Conservation (phyloP, 2,113 vertebrate genomes). For the Lagopus leucura region DNA sequence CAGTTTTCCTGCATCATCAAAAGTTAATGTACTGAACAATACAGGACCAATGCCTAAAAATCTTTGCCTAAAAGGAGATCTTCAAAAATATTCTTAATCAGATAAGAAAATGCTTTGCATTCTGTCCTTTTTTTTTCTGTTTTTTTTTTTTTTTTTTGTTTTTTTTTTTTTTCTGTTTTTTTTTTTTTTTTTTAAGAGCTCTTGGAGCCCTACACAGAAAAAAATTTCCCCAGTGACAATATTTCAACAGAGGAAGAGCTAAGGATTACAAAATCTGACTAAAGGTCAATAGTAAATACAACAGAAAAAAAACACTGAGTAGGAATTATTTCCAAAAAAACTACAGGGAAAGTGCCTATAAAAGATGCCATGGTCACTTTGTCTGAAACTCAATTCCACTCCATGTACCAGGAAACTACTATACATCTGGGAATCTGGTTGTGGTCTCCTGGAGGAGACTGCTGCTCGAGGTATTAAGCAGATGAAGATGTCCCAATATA, state of each 20-base stretch:
- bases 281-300: background rate
- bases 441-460: background rate
- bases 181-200: background rate
- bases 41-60: background rate
- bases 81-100: background rate
- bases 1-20: background rate
- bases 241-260: background rate
- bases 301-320: background rate
- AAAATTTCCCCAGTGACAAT: background rate
- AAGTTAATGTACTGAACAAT: background rate
- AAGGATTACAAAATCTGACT: background rate
- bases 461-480: background rate
- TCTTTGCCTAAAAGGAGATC: background rate
- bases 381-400: background rate
- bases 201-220: background rate
- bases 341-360: background rate
- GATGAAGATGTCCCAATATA: background rate
- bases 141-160: too few species aligned
- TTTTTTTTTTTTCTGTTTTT: background rate
- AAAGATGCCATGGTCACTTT: background rate
- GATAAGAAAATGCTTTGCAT: background rate
- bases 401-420: background rate
- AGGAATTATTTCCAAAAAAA: background rate
- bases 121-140: background rate
- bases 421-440: background rate